phyloP scores from a whole-genome alignment of 2,797 vertebrate genomes.

The Crypturellus tataupa region DNA sequence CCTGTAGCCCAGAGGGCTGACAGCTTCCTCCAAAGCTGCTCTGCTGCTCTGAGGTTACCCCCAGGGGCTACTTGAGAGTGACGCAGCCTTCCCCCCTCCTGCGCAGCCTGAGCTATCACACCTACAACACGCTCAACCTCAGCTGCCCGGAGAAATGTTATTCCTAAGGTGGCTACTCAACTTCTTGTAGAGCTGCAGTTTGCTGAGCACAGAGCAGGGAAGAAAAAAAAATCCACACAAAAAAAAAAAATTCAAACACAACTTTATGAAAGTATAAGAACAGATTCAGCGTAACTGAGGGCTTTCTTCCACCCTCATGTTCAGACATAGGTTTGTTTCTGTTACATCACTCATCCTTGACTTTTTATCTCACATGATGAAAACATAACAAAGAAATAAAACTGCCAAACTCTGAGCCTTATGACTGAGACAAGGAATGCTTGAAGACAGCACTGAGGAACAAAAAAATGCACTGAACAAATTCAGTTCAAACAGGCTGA shows the following conservation, averaged over 20 bases:
- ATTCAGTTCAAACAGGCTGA: slow-evolving; percentile 81
- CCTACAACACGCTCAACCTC: slow-evolving; percentile 8
- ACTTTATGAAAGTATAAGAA: slow-evolving; percentile 49
- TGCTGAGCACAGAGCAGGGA: neutral
- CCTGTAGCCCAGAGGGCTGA: slow-evolving; percentile 83
- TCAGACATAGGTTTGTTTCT: slow-evolving; percentile 77
- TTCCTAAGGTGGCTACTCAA: slow-evolving; percentile 54
- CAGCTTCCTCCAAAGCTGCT: slow-evolving; percentile 77
- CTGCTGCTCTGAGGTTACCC: slow-evolving; percentile 76
- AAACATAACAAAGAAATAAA: slow-evolving; percentile 78
- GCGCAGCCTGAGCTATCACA: neutral
- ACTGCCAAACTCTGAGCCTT: slow-evolving; percentile 67
- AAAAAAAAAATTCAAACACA: slow-evolving; percentile 53
- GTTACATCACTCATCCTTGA: slow-evolving; percentile 69
- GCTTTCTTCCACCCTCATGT: slow-evolving; percentile 49
- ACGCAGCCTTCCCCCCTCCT: slow-evolving; percentile 58
- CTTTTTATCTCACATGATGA: slow-evolving; percentile 77
- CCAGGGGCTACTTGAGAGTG: slow-evolving; percentile 73
- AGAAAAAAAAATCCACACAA: neutral
- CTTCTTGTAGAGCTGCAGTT: slow-evolving; percentile 17
- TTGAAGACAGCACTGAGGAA: slow-evolving; percentile 71
- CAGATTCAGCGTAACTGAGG: neutral
- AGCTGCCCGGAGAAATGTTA: slow-evolving; percentile 27
- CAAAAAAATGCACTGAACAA: slow-evolving; percentile 72
- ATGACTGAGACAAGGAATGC: slow-evolving; percentile 63